Evolutionary conservation across 2,797 vertebrate species (phyloP).

Genomic region (Gila robusta): DNA sequence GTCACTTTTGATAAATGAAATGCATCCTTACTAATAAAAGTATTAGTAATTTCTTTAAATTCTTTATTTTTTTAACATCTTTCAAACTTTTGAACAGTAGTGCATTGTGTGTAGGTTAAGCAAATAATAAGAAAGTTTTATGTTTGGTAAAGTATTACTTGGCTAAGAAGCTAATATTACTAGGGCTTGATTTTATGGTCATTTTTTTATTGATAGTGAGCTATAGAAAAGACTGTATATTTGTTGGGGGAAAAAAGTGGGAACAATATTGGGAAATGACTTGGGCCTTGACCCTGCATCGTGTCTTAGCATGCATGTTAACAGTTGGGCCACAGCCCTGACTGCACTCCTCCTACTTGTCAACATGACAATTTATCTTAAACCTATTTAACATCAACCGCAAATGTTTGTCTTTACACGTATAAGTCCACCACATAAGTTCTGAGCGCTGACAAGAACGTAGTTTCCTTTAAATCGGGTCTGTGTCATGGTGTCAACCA

Average conservation of each 20-base stretch:
- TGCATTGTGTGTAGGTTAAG: background rate
- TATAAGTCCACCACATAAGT: background rate
- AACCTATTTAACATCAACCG: conserved; percentile 1
- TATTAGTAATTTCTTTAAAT: background rate
- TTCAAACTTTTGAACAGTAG: background rate
- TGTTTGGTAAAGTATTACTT: background rate
- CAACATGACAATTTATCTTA: background rate
- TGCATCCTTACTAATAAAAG: background rate
- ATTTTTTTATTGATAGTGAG: background rate
- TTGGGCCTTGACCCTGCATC: background rate
- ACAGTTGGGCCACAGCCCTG: background rate
- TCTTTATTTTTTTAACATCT: background rate
- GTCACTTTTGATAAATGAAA: background rate
- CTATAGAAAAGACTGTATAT: background rate
- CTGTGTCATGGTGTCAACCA: background rate
- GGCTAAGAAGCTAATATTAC: background rate
- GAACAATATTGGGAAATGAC: background rate
- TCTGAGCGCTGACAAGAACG: background rate
- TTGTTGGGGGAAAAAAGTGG: no score
- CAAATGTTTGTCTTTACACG: background rate
- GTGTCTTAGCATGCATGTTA: background rate
- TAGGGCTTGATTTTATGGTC: background rate
- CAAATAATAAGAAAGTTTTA: background rate
- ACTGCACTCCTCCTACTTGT: background rate
- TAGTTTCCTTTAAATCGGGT: conserved; percentile 11